phyloP scores from a whole-genome alignment of 2,113 vertebrate genomes.

The Perca flavescens region DNA sequence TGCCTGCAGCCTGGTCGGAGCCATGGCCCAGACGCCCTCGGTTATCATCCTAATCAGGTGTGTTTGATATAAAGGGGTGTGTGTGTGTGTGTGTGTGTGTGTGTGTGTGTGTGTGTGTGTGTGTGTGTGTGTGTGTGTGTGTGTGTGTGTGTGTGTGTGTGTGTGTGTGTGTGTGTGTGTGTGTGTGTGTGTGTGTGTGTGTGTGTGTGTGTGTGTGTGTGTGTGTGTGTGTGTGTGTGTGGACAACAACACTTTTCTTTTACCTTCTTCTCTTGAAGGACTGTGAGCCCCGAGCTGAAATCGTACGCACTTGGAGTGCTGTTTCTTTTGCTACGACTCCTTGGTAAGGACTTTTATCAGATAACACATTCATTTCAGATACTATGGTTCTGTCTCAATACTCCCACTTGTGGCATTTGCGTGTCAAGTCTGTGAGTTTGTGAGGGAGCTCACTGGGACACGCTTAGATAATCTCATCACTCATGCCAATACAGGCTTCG shows the following conservation, averaged over 20 bases:
- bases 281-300: slow-evolving; percentile 97
- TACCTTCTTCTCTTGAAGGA: slow-evolving; percentile 82
- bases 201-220: slow-evolving; percentile 82
- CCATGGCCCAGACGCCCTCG: slow-evolving; percentile 97
- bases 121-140: too few species aligned
- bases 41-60: slow-evolving; percentile 99
- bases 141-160: slow-evolving; percentile 63
- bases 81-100: background rate
- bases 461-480: background rate
- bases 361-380: background rate
- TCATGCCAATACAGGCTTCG: background rate
- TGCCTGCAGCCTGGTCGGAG: slow-evolving; percentile 96
- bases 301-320: slow-evolving; percentile 97
- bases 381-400: background rate
- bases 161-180: slow-evolving; percentile 69
- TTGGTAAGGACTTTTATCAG: slow-evolving; percentile 85
- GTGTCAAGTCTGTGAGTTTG: background rate
- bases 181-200: slow-evolving; percentile 68
- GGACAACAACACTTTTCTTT: slow-evolving; percentile 12
- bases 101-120: background rate
- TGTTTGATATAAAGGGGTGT: slow-evolving; percentile 42
- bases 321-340: slow-evolving; percentile 93
- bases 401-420: background rate
- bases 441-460: background rate
- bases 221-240: background rate